phyloP scores from a whole-genome alignment of 2,888 invertebrate species.

The Diplolepis rosae region DNA sequence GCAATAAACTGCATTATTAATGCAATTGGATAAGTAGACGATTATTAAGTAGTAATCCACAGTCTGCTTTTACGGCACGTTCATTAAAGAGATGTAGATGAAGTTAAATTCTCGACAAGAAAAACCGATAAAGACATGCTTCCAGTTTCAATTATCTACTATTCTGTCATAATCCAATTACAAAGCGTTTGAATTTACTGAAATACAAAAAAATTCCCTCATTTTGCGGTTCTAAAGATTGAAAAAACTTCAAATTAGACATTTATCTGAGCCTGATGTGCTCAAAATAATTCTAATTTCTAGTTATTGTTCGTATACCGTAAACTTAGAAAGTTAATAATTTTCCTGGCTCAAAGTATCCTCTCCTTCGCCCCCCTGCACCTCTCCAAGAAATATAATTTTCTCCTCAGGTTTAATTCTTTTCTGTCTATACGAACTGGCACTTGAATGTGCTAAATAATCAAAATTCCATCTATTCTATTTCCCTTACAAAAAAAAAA shows the following conservation, averaged over 20 bases:
- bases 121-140: constrained; percentile 3
- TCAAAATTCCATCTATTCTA: not conserved
- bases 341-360: too few species aligned
- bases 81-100: not conserved
- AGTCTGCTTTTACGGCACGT: constrained; percentile 2
- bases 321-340: too few species aligned
- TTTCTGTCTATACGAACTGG: not conserved
- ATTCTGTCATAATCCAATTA: constrained; percentile 6
- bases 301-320: too few species aligned
- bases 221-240: too few species aligned
- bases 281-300: too few species aligned
- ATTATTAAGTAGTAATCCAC: constrained; percentile 12
- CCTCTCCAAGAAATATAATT: too few species aligned
- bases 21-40: constrained; percentile 10
- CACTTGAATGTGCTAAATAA: not conserved
- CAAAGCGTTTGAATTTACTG: not conserved
- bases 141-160: constrained; percentile 10
- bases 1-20: constrained; percentile 18
- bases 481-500: not conserved
- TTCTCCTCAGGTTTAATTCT: not conserved
- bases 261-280: too few species aligned
- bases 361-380: too few species aligned
- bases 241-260: too few species aligned
- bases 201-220: not conserved
- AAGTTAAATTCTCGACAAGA: not conserved